Conservation (phyloP, 2,888 invertebrate species). For the Acronicta leporina region DNA sequence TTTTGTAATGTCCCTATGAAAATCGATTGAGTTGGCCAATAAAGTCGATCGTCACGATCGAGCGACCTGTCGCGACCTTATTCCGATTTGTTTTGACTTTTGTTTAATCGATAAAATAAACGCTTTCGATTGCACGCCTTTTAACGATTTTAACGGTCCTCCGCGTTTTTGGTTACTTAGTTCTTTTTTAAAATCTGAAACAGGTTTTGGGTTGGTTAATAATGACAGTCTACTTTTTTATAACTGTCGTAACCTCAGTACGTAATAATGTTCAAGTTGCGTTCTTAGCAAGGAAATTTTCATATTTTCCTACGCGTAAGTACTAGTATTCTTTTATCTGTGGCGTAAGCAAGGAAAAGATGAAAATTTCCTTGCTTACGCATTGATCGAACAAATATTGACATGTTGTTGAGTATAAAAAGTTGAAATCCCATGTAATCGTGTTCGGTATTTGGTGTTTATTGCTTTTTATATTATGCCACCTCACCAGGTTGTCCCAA, state of each 20-base stretch:
- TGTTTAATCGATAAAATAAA: slow-evolving; percentile 57
- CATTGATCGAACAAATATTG: no score
- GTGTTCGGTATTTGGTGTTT: no score
- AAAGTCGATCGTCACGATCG: slow-evolving; percentile 36
- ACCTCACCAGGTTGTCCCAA: no score
- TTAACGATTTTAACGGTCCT: slow-evolving; percentile 44
- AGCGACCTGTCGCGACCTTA: slow-evolving; percentile 53
- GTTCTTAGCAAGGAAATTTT: no score
- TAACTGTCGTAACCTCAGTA: slow-evolving; percentile 3
- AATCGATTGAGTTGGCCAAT: slow-evolving; percentile 43
- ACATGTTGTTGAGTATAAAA: no score
- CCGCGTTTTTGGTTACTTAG: slow-evolving; percentile 12
- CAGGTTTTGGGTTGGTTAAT: slow-evolving; percentile 11
- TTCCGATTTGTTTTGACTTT: slow-evolving; percentile 43
- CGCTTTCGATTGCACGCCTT: slow-evolving; percentile 53
- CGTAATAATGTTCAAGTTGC: no score
- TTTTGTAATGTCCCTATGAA: slow-evolving; percentile 5
- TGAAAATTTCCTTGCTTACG: no score
- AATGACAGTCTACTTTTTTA: slow-evolving; percentile 15
- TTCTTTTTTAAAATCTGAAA: slow-evolving; percentile 13
- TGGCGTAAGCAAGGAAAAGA: no score
- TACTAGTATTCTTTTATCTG: no score
- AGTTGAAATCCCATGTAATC: no score
- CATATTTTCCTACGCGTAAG: no score
- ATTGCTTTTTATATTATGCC: no score